Percentiles rank a stretch among this genome's conserved stretches.
phyloP scores from a whole-genome alignment of 2,113 vertebrate species.

The Oreochromis spilurus region DNA sequence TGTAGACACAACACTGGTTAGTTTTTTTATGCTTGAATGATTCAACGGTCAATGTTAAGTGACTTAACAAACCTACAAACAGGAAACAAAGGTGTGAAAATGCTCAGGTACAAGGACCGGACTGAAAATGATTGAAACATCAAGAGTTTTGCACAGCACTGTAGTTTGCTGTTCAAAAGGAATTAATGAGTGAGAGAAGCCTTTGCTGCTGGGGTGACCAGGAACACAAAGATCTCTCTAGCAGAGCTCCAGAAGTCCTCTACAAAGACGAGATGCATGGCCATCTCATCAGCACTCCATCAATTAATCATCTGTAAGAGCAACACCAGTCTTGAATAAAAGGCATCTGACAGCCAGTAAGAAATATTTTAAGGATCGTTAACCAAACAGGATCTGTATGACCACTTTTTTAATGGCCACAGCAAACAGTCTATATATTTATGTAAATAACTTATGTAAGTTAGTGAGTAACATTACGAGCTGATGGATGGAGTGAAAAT shows the following conservation, averaged over 20 bases:
- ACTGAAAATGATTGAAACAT: not conserved
- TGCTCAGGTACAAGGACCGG: not conserved
- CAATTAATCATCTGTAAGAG: not conserved
- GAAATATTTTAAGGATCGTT: not conserved
- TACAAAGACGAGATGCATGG: not conserved
- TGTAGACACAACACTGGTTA: not conserved
- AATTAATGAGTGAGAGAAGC: not conserved
- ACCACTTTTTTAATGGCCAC: not conserved
- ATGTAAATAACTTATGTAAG: not conserved
- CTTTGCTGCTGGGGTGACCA: not conserved
- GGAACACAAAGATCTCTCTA: not conserved
- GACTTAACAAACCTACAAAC: not conserved
- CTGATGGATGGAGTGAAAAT: not conserved
- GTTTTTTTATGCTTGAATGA: not conserved
- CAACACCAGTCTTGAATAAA: not conserved
- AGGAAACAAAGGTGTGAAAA: not conserved
- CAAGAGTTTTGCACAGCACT: not conserved
- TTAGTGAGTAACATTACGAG: not conserved
- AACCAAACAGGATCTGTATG: not conserved
- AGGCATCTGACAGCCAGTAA: not conserved
- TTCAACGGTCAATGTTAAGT: not conserved
- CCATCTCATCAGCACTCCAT: not conserved
- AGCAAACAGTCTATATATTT: not conserved
- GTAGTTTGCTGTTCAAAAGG: not conserved
- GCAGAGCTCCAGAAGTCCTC: not conserved